These are phyloP conservation scores for Sinella curviseta DNA, from an alignment of 1,140 invertebrate genomes.

Conservation along the genomic window DNA sequence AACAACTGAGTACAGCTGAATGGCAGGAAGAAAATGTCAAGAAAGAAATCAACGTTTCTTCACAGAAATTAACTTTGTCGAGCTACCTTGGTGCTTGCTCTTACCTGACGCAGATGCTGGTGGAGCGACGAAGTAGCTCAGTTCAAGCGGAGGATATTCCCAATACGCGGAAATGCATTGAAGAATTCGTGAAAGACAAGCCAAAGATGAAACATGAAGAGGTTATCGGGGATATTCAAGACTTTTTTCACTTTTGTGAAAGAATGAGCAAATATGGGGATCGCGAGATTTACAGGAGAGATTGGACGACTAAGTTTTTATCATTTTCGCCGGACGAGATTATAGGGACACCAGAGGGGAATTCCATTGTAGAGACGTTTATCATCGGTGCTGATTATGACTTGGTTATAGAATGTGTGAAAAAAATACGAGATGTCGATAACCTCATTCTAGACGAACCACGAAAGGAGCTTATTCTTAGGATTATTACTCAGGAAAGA, in stretches of 20 bases:
- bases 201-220: slow-evolving; percentile 29
- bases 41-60: too few relatives aligned
- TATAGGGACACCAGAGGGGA: background rate
- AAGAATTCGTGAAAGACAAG: background rate
- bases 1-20: too few relatives aligned
- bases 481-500: background rate
- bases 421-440: background rate
- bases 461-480: background rate
- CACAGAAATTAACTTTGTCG: slow-evolving; percentile 17
- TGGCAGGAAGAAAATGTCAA: too few relatives aligned
- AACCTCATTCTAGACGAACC: background rate
- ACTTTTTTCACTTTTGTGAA: slow-evolving; percentile 27
- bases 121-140: background rate
- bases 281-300: slow-evolving; percentile 21
- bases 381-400: background rate
- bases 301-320: slow-evolving; percentile 34
- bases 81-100: slow-evolving; percentile 30
- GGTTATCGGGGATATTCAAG: slow-evolving; percentile 2
- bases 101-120: slow-evolving; percentile 25
- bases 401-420: background rate
- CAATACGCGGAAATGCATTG: background rate
- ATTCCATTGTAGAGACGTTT: background rate
- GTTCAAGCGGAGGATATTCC: background rate
- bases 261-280: slow-evolving; percentile 12
- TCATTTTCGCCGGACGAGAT: slow-evolving; percentile 14